Conservation (phyloP, 2,888 invertebrate genomes). For the Oscheius myriophilus region DNA sequence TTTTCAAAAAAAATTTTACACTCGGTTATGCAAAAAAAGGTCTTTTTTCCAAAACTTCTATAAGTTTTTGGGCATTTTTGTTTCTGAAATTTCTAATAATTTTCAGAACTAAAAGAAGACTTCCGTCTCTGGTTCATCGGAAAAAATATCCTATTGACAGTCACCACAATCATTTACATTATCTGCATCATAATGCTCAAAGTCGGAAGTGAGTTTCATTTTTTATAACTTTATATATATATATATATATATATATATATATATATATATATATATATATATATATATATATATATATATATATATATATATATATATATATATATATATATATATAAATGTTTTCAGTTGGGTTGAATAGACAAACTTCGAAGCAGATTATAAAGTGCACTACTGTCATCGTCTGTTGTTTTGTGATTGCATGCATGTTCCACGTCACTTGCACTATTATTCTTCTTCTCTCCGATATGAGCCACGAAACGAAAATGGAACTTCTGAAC, state of each 20-base stretch:
- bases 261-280: too few species aligned
- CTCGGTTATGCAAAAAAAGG: too few species aligned
- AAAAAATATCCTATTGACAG: background rate
- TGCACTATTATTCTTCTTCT: background rate
- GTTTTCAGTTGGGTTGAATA: background rate
- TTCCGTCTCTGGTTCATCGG: background rate
- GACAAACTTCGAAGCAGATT: background rate
- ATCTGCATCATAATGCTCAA: background rate
- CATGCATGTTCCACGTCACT: slow-evolving; percentile 2
- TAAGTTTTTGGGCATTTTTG: too few species aligned
- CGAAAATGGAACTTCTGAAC: background rate
- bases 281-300: too few species aligned
- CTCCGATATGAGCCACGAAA: background rate
- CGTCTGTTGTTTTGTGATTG: slow-evolving; percentile 2
- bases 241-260: too few species aligned
- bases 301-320: too few species aligned
- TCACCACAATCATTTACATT: background rate
- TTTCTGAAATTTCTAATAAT: too few species aligned
- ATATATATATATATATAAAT: background rate
- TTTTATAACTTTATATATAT: too few species aligned
- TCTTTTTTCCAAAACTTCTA: too few species aligned
- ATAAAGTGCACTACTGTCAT: background rate
- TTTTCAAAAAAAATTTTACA: too few species aligned
- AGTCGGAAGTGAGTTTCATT: background rate
- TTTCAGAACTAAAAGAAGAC: background rate